A percentile compares a stretch with the other conserved stretches of the same genome.
phyloP scores from a whole-genome alignment of 2,113 vertebrate genomes.

The Aythya baeri region DNA sequence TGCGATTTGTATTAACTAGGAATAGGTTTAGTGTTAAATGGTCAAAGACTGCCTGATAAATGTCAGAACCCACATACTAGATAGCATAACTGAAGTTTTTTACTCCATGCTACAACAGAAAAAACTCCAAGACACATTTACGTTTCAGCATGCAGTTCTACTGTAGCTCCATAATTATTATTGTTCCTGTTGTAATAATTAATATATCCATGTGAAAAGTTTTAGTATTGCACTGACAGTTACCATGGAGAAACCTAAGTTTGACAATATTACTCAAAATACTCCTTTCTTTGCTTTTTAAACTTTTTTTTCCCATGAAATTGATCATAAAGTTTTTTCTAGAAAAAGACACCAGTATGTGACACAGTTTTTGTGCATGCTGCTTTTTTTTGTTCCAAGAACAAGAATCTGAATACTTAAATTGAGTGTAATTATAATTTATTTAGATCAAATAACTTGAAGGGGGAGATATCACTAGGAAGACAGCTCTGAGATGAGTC shows the following conservation, averaged over 20 bases:
- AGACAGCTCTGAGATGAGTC: background rate
- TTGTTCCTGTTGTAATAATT: background rate
- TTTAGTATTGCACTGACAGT: background rate
- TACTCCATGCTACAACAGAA: background rate
- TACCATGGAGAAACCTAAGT: background rate
- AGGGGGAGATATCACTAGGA: background rate
- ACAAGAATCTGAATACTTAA: background rate
- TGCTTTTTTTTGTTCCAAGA: background rate
- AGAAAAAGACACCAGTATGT: background rate
- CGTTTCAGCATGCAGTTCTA: background rate
- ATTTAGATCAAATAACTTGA: background rate
- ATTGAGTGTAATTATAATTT: background rate
- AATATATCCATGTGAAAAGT: background rate
- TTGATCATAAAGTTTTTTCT: background rate
- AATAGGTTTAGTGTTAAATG: background rate
- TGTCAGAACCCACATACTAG: background rate
- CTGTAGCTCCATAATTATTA: background rate
- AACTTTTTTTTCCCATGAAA: background rate
- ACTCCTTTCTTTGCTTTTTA: background rate
- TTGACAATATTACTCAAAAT: background rate
- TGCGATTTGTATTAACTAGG: background rate
- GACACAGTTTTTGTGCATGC: background rate
- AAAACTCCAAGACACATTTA: background rate
- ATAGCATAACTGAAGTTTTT: background rate
- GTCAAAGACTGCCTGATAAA: background rate